Conservation (phyloP, 30 jellyfish, hydroid and myxozoan species). For the Nemopilema nomurai region DNA sequence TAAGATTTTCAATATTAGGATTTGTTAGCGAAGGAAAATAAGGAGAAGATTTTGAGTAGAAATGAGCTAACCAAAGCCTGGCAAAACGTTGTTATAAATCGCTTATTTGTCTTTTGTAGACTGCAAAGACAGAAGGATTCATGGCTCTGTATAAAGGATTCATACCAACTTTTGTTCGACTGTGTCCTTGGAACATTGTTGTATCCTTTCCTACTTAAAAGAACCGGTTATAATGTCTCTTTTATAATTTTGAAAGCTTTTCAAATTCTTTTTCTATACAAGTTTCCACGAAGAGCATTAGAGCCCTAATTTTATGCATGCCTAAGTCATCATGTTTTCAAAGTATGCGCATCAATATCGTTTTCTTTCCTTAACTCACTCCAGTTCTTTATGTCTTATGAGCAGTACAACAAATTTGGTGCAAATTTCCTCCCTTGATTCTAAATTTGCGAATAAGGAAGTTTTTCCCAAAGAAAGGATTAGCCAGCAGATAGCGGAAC, state of each 20-base stretch:
- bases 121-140: conserved; percentile 83
- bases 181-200: conserved; percentile 94
- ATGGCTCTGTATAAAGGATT: conserved; percentile 97
- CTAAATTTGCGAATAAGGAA: not conserved
- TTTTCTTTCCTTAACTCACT: conserved; percentile 7
- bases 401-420: conserved; percentile 66
- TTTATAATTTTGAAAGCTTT: no score
- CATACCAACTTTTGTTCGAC: conserved; percentile 92
- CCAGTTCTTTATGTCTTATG: conserved; percentile 86
- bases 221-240: not conserved
- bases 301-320: not conserved
- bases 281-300: no score
- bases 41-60: no score
- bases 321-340: not conserved
- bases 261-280: no score
- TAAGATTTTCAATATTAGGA: no score
- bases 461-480: no score
- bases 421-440: not conserved
- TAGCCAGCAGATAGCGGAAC: no score
- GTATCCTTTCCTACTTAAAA: conserved; percentile 72
- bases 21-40: no score
- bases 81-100: not conserved
- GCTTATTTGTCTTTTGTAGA: conserved; percentile 38
- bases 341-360: not conserved
- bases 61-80: no score